Percentiles rank a stretch among this genome's conserved stretches.
Evolutionary conservation across 2,797 vertebrate genomes (phyloP).

Genomic region (Acipenser oxyrinchus): DNA sequence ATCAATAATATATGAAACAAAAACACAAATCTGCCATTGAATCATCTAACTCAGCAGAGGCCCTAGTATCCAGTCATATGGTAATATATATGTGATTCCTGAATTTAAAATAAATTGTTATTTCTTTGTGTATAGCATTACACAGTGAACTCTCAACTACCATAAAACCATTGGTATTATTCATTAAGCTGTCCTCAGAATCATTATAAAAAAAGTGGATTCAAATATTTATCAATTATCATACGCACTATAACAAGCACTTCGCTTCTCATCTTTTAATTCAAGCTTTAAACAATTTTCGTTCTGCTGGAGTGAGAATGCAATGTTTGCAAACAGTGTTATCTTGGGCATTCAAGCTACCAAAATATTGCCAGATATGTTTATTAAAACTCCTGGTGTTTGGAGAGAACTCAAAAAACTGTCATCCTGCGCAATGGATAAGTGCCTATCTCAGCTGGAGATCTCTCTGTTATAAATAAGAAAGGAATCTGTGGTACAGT

Average conservation of each 20-base stretch:
- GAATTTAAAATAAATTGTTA: too few species aligned
- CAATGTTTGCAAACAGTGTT: slow-evolving; percentile 86
- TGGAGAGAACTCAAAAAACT: slow-evolving; percentile 79
- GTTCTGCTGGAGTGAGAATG: slow-evolving; percentile 74
- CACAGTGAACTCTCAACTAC: not conserved
- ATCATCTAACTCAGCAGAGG: too few species aligned
- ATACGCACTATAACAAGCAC: slow-evolving; percentile 77
- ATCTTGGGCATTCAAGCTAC: slow-evolving; percentile 76
- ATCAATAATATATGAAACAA: too few species aligned
- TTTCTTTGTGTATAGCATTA: too few species aligned
- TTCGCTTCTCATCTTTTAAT: slow-evolving; percentile 89
- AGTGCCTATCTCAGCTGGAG: slow-evolving; percentile 79
- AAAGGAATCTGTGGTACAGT: slow-evolving; percentile 68
- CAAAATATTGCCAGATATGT: slow-evolving; percentile 91
- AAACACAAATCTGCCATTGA: too few species aligned
- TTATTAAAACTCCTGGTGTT: slow-evolving; percentile 85
- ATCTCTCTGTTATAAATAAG: slow-evolving; percentile 76
- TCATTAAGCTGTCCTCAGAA: slow-evolving; percentile 14
- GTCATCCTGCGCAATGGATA: slow-evolving; percentile 68
- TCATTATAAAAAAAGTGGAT: slow-evolving; percentile 49
- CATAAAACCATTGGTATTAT: too few species aligned
- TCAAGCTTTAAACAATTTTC: slow-evolving; percentile 96
- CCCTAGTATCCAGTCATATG: too few species aligned
- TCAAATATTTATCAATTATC: slow-evolving; percentile 75
- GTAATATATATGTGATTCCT: too few species aligned